These are phyloP conservation scores for Drosophila histrio DNA, from an alignment of 2,888 invertebrate species.

Conservation along the genomic window DNA sequence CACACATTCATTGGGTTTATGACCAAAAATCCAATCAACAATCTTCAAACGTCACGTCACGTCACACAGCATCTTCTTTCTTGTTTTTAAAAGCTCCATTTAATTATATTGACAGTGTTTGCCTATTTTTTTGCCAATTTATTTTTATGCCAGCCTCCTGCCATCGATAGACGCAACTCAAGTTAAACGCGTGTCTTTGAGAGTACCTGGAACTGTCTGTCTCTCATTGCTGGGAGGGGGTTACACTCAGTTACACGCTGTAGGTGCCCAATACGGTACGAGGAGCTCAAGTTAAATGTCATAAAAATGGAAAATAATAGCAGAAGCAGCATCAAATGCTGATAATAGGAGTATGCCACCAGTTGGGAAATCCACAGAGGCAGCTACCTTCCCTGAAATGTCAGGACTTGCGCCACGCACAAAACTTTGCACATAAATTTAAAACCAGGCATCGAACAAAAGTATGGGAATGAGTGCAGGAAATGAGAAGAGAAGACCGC, in stretches of 20 bases:
- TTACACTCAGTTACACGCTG: background rate
- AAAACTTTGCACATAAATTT: constrained; percentile 77
- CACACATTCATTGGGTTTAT: constrained; percentile 46
- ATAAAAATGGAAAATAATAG: constrained; percentile 74
- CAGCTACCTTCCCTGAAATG: constrained; percentile 1
- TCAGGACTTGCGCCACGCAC: constrained; percentile 48
- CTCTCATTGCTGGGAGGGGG: background rate
- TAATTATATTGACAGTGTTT: constrained; percentile 75
- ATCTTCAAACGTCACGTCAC: constrained; percentile 29
- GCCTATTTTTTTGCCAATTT: constrained; percentile 47
- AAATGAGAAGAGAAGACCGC: constrained; percentile 5
- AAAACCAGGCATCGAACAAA: constrained; percentile 42
- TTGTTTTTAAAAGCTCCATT: constrained; percentile 65
- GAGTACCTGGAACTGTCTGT: constrained; percentile 15
- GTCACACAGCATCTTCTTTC: constrained; percentile 5
- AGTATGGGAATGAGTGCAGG: constrained; percentile 33
- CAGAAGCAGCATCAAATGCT: constrained; percentile 57
- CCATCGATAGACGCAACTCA: constrained; percentile 9
- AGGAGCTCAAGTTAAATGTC: constrained; percentile 59
- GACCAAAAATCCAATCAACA: constrained; percentile 59
- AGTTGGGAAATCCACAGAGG: constrained; percentile 20
- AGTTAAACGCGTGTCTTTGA: constrained; percentile 19
- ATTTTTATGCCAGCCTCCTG: constrained; percentile 29
- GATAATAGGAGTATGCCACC: constrained; percentile 59
- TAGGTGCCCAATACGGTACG: background rate